Evolutionary conservation across 2,888 invertebrate species (phyloP).

Genomic region (Timema podura): DNA sequence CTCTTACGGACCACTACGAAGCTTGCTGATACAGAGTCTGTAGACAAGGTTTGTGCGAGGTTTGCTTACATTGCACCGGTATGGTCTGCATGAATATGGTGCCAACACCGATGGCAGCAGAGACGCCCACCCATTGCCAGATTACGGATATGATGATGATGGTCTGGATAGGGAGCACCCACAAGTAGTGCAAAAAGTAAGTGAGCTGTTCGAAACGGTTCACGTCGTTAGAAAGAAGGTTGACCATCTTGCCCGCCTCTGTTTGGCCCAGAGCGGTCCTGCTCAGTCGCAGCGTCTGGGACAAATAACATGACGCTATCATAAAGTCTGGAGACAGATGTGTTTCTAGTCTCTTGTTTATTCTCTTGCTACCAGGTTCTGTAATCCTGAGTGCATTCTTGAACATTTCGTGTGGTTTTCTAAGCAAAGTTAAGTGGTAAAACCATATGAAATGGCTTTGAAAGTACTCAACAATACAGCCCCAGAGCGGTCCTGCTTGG

Average conservation of each 20-base stretch:
- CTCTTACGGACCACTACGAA: no score
- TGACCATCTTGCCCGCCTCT: slow-evolving; percentile 54
- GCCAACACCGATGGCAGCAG: slow-evolving; percentile 58
- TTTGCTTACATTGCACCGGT: slow-evolving; percentile 44
- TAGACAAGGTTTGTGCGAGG: slow-evolving; percentile 44
- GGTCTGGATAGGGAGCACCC: slow-evolving; percentile 56
- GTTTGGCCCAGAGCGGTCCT: slow-evolving; percentile 58
- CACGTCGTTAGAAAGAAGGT: slow-evolving; percentile 55
- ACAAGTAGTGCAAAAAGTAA: slow-evolving; percentile 51
- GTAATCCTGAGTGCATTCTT: background rate
- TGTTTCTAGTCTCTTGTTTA: background rate
- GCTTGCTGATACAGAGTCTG: no score
- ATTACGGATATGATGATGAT: slow-evolving; percentile 59
- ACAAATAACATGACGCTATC: background rate
- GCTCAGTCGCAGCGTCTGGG: slow-evolving; percentile 51
- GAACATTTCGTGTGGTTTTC: background rate
- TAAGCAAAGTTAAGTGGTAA: background rate
- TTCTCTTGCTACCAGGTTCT: background rate
- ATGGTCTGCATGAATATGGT: slow-evolving; percentile 46
- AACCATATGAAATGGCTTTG: background rate
- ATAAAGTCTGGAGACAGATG: background rate
- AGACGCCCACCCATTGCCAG: slow-evolving; percentile 51
- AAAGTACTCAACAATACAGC: no score
- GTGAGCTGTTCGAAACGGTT: slow-evolving; percentile 51
- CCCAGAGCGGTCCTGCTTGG: no score